Percentiles rank a stretch among this genome's conserved stretches.
Evolutionary conservation across 1,140 invertebrate species (phyloP).

Genomic region (Euura lappo): DNA sequence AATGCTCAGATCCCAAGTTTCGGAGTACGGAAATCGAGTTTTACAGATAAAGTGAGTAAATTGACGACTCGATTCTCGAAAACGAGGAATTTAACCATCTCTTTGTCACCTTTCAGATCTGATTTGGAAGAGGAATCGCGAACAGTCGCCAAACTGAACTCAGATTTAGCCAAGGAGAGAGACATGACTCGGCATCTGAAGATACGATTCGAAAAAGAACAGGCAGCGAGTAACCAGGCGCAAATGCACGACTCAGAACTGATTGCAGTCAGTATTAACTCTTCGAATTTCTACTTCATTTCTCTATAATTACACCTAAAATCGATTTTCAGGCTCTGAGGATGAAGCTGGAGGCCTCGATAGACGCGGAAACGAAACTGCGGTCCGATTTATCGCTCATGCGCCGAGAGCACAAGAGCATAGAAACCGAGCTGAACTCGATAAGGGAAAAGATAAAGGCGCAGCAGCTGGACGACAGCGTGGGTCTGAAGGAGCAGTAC

Average conservation of each 20-base stretch:
- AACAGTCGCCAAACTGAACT: conserved; percentile 39
- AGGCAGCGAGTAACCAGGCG: conserved; percentile 32
- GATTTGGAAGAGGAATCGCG: conserved; percentile 45
- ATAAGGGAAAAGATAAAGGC: conserved; percentile 35
- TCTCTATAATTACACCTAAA: conserved; percentile 16
- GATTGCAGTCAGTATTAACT: conserved; percentile 39
- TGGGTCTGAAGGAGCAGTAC: conserved; percentile 14
- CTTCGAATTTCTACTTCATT: conserved; percentile 14
- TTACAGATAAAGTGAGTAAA: conserved; percentile 43
- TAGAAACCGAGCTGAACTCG: conserved; percentile 40
- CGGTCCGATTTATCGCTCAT: conserved; percentile 36
- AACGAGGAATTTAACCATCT: too few species aligned
- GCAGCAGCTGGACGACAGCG: conserved; percentile 25
- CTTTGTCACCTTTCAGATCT: conserved; percentile 23
- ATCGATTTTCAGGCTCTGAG: conserved; percentile 35
- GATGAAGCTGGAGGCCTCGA: conserved; percentile 38
- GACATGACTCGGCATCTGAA: conserved; percentile 40
- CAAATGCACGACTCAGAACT: conserved; percentile 50
- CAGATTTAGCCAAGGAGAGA: conserved; percentile 47
- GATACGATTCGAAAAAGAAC: conserved; percentile 42
- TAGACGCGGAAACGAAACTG: conserved; percentile 41
- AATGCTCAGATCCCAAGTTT: conserved; percentile 48
- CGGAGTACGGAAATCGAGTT: conserved; percentile 52
- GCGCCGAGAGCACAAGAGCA: conserved; percentile 37
- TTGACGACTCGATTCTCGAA: neutral